Percentiles rank a stretch among this genome's conserved stretches.
phyloP scores from a whole-genome alignment of 2,888 invertebrate species.

The Ligdia adustata region DNA sequence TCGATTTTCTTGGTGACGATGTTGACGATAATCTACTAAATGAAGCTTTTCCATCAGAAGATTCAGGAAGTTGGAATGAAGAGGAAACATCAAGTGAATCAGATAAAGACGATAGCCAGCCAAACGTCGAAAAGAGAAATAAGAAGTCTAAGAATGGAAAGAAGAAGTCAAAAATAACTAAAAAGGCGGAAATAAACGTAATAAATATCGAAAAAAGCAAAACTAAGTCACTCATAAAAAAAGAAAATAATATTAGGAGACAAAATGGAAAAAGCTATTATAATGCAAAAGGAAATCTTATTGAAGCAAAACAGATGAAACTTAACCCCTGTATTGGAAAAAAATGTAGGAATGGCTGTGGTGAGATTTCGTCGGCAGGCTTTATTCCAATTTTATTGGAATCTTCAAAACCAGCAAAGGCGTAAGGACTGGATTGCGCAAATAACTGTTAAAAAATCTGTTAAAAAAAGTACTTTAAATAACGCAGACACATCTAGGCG shows the following conservation, averaged over 20 bases:
- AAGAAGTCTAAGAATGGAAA: too few species aligned
- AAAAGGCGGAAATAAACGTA: too few species aligned
- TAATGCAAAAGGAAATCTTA: background rate
- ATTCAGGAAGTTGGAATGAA: too few species aligned
- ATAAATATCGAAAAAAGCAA: background rate
- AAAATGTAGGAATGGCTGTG: background rate
- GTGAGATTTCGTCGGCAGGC: background rate
- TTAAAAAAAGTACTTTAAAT: background rate
- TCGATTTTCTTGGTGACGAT: too few species aligned
- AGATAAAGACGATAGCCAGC: too few species aligned
- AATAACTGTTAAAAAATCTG: background rate
- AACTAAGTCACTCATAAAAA: background rate
- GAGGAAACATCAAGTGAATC: too few species aligned
- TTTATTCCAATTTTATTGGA: conserved; percentile 1
- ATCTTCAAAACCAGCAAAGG: background rate
- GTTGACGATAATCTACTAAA: too few species aligned
- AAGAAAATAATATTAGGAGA: background rate
- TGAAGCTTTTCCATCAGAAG: too few species aligned
- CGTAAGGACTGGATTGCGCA: conserved; percentile 3
- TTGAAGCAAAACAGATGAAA: background rate
- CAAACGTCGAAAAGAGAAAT: too few species aligned
- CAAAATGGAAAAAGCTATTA: background rate
- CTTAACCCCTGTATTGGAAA: background rate
- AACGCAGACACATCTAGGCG: background rate
- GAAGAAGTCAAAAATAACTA: too few species aligned